Conservation (phyloP, 64 coral and sea anemone species). For the Pocillopora verrucosa region DNA sequence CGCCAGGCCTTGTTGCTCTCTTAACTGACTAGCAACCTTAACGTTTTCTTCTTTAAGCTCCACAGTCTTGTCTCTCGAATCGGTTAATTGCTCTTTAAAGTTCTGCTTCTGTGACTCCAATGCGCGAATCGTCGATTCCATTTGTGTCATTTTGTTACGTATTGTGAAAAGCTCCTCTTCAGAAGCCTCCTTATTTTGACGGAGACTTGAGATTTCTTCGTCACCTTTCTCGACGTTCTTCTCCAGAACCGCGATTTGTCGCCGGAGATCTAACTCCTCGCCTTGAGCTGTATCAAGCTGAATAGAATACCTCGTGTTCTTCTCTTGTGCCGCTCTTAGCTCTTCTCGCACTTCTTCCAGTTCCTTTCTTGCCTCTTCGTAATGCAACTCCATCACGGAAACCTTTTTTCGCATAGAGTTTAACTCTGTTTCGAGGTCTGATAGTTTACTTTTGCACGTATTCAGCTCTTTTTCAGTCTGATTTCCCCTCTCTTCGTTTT, state of each 20-base stretch:
- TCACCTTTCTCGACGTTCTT: slow-evolving; percentile 32
- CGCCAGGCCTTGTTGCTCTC: slow-evolving; percentile 73
- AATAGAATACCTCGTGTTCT: slow-evolving; percentile 61
- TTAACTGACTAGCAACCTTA: slow-evolving; percentile 58
- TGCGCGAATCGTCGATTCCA: slow-evolving; percentile 52
- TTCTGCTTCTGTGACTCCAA: slow-evolving; percentile 67
- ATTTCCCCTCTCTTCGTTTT: slow-evolving; percentile 50
- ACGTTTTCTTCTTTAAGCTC: slow-evolving; percentile 75
- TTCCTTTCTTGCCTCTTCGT: slow-evolving; percentile 64
- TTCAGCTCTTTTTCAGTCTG: slow-evolving; percentile 59
- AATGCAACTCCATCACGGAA: slow-evolving; percentile 49
- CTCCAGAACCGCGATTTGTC: slow-evolving; percentile 52
- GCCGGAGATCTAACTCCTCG: slow-evolving; percentile 49
- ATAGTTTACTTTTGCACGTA: slow-evolving; percentile 60
- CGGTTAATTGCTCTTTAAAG: slow-evolving; percentile 73
- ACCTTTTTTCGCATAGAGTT: slow-evolving; percentile 52
- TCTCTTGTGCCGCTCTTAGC: slow-evolving; percentile 68
- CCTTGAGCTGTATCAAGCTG: slow-evolving; percentile 54
- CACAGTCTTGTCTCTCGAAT: slow-evolving; percentile 43
- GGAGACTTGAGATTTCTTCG: slow-evolving; percentile 52
- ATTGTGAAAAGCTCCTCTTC: slow-evolving; percentile 58
- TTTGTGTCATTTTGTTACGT: slow-evolving; percentile 44
- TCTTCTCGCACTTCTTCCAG: slow-evolving; percentile 58
- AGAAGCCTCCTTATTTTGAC: slow-evolving; percentile 57
- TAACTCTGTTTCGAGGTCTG: slow-evolving; percentile 65